Evolutionary conservation across 2,888 invertebrate genomes (phyloP).

Genomic region (Alviniconcha strummeri): DNA sequence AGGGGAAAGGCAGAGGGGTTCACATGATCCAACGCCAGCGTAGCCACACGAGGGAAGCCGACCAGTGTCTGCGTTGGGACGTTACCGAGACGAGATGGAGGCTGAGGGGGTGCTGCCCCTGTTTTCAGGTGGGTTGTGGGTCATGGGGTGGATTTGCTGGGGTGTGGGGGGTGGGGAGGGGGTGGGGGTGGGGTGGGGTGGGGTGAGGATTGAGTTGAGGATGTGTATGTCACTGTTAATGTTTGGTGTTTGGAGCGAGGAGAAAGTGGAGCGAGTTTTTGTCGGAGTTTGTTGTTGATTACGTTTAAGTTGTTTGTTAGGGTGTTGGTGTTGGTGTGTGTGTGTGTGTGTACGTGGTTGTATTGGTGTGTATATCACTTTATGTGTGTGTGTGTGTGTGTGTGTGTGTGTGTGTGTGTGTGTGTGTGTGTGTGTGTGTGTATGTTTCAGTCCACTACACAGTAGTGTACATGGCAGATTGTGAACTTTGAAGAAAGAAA

Average conservation of each 20-base stretch:
- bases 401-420: constrained; percentile 5
- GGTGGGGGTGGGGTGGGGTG: background rate
- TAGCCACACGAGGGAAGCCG: constrained; percentile 44
- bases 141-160: background rate
- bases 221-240: background rate
- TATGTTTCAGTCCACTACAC: too few species aligned
- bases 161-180: background rate
- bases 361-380: background rate
- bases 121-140: constrained; percentile 47
- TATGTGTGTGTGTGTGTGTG: background rate
- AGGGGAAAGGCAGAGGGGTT: constrained; percentile 6
- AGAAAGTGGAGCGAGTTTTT: too few species aligned
- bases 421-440: background rate
- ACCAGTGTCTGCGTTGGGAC: constrained; percentile 38
- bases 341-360: background rate
- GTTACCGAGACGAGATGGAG: constrained; percentile 56
- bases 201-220: background rate
- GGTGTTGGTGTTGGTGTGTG: background rate
- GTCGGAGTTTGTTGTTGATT: too few species aligned
- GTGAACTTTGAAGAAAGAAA: too few species aligned
- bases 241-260: background rate
- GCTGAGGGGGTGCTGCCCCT: constrained; percentile 50
- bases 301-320: background rate
- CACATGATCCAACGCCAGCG: constrained; percentile 48
- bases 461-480: too few species aligned